A percentile compares a stretch with the other conserved stretches of the same genome.
These are phyloP conservation scores for Orthosia cruda DNA, from an alignment of 2,888 invertebrate species.

Conservation along the genomic window DNA sequence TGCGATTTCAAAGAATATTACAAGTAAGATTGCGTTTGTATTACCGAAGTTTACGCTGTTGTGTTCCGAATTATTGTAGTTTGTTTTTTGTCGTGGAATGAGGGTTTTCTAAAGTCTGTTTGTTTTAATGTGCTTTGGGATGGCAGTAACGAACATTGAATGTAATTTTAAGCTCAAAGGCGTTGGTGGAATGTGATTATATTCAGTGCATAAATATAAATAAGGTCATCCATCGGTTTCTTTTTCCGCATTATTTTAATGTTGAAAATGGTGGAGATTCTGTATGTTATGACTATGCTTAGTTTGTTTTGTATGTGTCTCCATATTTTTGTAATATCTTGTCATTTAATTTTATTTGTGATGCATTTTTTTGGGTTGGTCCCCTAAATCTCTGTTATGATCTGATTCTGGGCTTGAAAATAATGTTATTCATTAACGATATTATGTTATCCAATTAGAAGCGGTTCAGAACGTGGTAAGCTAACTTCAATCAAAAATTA, in stretches of 20 bases:
- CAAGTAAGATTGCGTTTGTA: conserved; percentile 63
- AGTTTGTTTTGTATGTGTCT: too few relatives aligned
- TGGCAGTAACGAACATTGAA: conserved; percentile 15
- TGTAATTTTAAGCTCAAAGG: conserved; percentile 7
- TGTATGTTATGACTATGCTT: too few relatives aligned
- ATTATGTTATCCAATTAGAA: too few relatives aligned
- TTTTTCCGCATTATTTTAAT: background rate
- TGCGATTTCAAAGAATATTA: conserved; percentile 66
- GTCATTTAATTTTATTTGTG: background rate
- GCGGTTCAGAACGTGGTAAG: too few relatives aligned
- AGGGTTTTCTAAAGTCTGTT: conserved; percentile 27
- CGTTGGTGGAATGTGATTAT: background rate
- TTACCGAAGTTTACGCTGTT: conserved; percentile 55
- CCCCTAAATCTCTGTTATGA: too few relatives aligned
- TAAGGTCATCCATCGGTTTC: background rate
- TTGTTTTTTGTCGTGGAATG: conserved; percentile 32
- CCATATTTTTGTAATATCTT: too few relatives aligned
- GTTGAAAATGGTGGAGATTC: background rate
- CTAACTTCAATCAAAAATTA: background rate
- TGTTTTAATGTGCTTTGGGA: conserved; percentile 27
- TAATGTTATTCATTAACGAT: background rate
- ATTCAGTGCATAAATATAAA: conserved; percentile 13
- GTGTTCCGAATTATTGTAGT: conserved; percentile 47
- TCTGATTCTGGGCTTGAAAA: background rate
- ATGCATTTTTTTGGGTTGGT: too few relatives aligned